Base-by-base conservation (phyloP, 2,113 vertebrate species). In the Corvus hawaiiensis region DNA sequence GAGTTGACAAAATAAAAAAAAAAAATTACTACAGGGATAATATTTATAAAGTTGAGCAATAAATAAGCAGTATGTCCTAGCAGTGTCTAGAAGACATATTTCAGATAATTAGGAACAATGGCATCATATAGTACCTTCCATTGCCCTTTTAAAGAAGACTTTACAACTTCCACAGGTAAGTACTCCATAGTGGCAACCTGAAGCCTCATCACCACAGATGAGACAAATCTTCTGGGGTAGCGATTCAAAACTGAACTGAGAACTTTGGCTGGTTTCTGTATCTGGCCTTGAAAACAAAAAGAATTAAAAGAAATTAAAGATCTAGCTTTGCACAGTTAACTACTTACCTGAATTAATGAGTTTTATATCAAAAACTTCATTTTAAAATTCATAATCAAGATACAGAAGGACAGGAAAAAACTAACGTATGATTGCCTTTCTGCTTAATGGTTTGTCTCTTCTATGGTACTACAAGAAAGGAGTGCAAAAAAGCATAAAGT, bases 131-230 rank as follows among this genome's bases (percentile, higher is more conserved):
- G 96, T 98, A 99, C 99, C 99, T 99, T 99, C 99, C 75, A 99
- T 99, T 15, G 99, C 99, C 95, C 99, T 98, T 97, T 99, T 99
- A 97, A 99, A 99, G 98, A 99, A 99, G 93, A 99, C 99, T 95
- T 99, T 99, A 96, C 99, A 99, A 96, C 99, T 99, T 75, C 99
- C 99, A 81, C 99, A 99, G 87, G 99, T 99, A 54, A 99, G 97
- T 17, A 99, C 99, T 52, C 99, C 99, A 27, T 99, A 99, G 90
- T 99, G 99, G 90, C 99, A 99, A 10, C 99, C 99, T 4, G 99
- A 99, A 3, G 99, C 99, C 93, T 99, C 99, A 81, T 99, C 99
- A 5, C 99, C 98, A 24, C 99, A 99, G 94, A 99, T 99, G 72
- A 99, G 97, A 85, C 99, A 99, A 69, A 98, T 97, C 96, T 99